A percentile compares a stretch with the other conserved stretches of the same genome.
phyloP scores from a whole-genome alignment of 2,113 vertebrate species.

The Euleptes europaea region DNA sequence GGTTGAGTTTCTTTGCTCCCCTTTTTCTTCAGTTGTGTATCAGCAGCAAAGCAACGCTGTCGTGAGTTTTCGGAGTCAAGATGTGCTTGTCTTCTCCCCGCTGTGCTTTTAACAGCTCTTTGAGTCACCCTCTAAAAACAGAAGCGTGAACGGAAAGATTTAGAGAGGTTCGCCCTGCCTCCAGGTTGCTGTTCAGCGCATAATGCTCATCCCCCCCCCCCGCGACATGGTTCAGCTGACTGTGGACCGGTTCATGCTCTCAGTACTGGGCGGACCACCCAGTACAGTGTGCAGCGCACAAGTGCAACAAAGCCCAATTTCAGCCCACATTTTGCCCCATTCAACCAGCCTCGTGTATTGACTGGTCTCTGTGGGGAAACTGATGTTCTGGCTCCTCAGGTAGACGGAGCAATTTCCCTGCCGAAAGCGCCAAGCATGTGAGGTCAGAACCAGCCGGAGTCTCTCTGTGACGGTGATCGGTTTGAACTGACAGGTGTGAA shows the following conservation, averaged over 20 bases:
- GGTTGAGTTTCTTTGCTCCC: too few relatives aligned
- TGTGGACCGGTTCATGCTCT: neutral
- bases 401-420: slow-evolving; percentile 19
- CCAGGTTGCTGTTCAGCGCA: neutral
- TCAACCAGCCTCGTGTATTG: too few relatives aligned
- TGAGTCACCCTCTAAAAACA: neutral
- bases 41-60: too few relatives aligned
- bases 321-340: neutral
- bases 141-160: neutral
- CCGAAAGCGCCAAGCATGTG: neutral
- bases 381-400: neutral
- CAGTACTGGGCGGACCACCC: neutral
- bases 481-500: slow-evolving; percentile 61
- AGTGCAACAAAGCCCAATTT: neutral
- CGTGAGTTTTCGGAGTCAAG: too few relatives aligned
- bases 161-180: too few relatives aligned
- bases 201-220: too few relatives aligned
- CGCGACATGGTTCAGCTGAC: too few relatives aligned
- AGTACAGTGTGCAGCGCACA: neutral
- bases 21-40: too few relatives aligned
- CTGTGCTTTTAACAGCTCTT: too few relatives aligned
- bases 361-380: neutral
- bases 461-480: slow-evolving; percentile 31
- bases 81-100: too few relatives aligned
- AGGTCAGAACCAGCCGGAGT: neutral